These are phyloP conservation scores for Phyllotreta cruciferae DNA, from an alignment of 2,888 invertebrate species.

Conservation along the genomic window DNA sequence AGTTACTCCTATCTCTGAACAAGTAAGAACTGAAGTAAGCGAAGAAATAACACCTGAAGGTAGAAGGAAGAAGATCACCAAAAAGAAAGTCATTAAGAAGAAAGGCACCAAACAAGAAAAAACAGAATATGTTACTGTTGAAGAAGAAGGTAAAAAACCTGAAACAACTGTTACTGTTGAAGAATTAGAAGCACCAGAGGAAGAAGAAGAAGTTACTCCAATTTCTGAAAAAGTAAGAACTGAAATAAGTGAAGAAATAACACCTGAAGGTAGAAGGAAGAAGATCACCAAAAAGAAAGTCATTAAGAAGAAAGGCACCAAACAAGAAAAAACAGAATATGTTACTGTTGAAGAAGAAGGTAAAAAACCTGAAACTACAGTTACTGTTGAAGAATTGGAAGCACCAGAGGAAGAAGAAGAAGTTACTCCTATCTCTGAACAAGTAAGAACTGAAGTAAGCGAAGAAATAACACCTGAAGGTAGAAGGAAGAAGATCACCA, in stretches of 20 bases:
- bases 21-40: slow-evolving; percentile 48
- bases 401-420: too few relatives aligned
- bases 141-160: slow-evolving; percentile 53
- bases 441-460: too few relatives aligned
- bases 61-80: slow-evolving; percentile 54
- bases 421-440: too few relatives aligned
- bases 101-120: slow-evolving; percentile 52
- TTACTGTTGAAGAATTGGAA: slow-evolving; percentile 52
- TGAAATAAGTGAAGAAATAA: slow-evolving; percentile 42
- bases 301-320: slow-evolving; percentile 48
- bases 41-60: slow-evolving; percentile 54
- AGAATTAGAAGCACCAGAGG: slow-evolving; percentile 15
- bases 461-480: slow-evolving; percentile 2
- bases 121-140: slow-evolving; percentile 50
- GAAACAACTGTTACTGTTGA: slow-evolving; percentile 40
- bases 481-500: slow-evolving; percentile 46
- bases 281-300: slow-evolving; percentile 49
- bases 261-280: slow-evolving; percentile 45
- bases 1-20: slow-evolving; percentile 39
- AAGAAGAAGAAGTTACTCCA: slow-evolving; percentile 56
- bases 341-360: slow-evolving; percentile 51
- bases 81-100: slow-evolving; percentile 61
- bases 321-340: slow-evolving; percentile 53
- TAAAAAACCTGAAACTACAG: slow-evolving; percentile 47
- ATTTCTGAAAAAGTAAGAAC: slow-evolving; percentile 54